Evolutionary conservation across 2,113 vertebrate genomes (phyloP), one percentile per base, ranked within the genome.

Genomic region (Dicerorhinus sumatrensis): DNA sequence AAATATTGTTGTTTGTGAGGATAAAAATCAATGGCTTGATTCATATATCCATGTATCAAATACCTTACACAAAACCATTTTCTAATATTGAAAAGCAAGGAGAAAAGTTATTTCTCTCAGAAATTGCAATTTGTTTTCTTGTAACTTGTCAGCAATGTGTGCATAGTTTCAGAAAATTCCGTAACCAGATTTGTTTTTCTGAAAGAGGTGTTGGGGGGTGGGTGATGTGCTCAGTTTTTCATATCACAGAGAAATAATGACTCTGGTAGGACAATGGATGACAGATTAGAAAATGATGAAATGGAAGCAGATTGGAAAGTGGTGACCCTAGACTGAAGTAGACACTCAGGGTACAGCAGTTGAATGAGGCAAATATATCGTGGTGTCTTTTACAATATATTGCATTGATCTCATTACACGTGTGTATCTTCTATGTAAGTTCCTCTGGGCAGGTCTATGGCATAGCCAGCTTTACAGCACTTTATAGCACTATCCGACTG

Each of bases 71-170:
- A 94, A 92, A 96, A 42, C 1, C 46, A 89, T 93, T 97, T 96
- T 96, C 62, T 73, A 93, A 58, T 93, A 97, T 89, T 92, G 60
- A 96, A 94, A 92, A 69, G 25, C 48, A 96, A 97, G 36, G 8
- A 25, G 54, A 67, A 92, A 85, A 39, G 31, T 36, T 84, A 94
- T 76, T 51, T 86, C 1, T 82, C 56, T 85, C 20, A 87, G 13
- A 92, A 65, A 87, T 96, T 94, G 23, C 2, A 48, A 25, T 23
- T 63, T 67, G 65, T 94, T 98, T 95, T 76, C 27, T 77, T 82
- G 9, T 89, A 63, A 94, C 92, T 96, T 89, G 36, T 77, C 69
- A 96, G 18, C 36, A 82, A 33, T 96, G 54, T 62, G 6, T 89
- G 42, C 23, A 48, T 60, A 9, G 16, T 94, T 97, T 88, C 87